A percentile compares a stretch with the other conserved stretches of the same genome.
These are phyloP conservation scores for Drosophila takahashii DNA, from an alignment of 1,140 invertebrate genomes.

Conservation along the genomic window DNA sequence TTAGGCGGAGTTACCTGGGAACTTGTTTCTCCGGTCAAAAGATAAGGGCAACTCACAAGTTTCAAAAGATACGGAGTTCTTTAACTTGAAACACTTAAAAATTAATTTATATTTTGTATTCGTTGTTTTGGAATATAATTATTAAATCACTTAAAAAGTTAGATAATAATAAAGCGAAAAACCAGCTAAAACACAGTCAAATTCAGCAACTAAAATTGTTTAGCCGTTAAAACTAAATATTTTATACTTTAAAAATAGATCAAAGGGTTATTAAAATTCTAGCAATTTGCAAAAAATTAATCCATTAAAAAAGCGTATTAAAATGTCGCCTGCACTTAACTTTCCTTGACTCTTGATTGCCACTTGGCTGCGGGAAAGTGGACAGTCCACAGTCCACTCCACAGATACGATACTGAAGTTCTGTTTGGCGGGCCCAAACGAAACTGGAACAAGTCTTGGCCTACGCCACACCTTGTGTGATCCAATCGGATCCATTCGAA, in stretches of 20 bases:
- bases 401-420: slow-evolving; percentile 17
- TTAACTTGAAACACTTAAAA: slow-evolving; percentile 2
- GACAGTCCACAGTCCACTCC: slow-evolving; percentile 54
- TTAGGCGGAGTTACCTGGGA: slow-evolving; percentile 37
- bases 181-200: no score
- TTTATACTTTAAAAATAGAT: background rate
- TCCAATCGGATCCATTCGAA: slow-evolving; percentile 36
- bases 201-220: background rate
- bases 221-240: background rate
- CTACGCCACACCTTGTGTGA: slow-evolving; percentile 59
- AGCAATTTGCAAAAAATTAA: no score
- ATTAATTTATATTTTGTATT: slow-evolving; percentile 1
- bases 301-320: slow-evolving; percentile 8
- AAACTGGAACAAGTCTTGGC: slow-evolving; percentile 69
- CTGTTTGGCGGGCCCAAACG: slow-evolving; percentile 23
- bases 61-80: slow-evolving; percentile 6
- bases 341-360: slow-evolving; percentile 32
- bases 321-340: slow-evolving; percentile 4
- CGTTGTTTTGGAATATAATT: background rate
- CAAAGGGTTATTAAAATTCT: no score
- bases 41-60: slow-evolving; percentile 9
- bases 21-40: slow-evolving; percentile 27
- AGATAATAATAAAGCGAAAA: no score
- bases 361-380: slow-evolving; percentile 54
- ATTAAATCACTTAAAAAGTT: background rate